Evolutionary conservation across 2,888 invertebrate genomes (phyloP), one percentile per base, ranked within the genome.

Genomic region (Caenorhabditis uteleia): DNA sequence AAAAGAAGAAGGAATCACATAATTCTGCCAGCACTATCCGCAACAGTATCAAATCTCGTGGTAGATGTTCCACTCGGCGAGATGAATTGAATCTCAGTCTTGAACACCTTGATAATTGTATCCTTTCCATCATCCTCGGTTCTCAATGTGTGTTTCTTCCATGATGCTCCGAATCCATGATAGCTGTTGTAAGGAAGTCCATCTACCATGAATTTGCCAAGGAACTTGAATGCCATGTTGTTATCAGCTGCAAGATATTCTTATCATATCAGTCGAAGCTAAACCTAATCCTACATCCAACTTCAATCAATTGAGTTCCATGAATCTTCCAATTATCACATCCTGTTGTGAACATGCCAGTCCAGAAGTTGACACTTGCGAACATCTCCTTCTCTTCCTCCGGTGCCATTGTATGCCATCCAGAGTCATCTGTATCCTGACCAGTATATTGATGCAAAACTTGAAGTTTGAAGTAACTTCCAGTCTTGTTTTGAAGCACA

Each of bases 101-200:
- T 27, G 39, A 36, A 39, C 12, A 49, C 38, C 20, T 21, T 18
- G 21, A 49, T 49, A 2, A 21, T 21, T 1, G 48, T 49, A 20
- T 18, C 18, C 25, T 42, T 18, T 34, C 50, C 50, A 21, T 50
- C 43, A 33, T 50, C 50, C 16, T 50, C 50, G 16, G 14, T n/a
- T 21, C 29, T 39, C 40, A 49, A 26, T 6, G 29, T 49, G n/a
- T 49, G 48, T 8, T 29, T 20, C 48, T 50, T 50, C 50, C 50
- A 42, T 5, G n/a, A n/a, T 8, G 40, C 31, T n/a, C 27, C 26
- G 20, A 16, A 3, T 20, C 40, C 49, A 49, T 31, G 8, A 8
- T n/a, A n/a, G n/a, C n/a, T n/a, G n/a, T n/a, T n/a, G n/a, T n/a
- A n/a, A n/a, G n/a, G n/a, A n/a, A n/a, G n/a, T n/a, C n/a, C n/a